Base-by-base conservation (phyloP, 2,888 invertebrate species). In the Julus scanicus region DNA sequence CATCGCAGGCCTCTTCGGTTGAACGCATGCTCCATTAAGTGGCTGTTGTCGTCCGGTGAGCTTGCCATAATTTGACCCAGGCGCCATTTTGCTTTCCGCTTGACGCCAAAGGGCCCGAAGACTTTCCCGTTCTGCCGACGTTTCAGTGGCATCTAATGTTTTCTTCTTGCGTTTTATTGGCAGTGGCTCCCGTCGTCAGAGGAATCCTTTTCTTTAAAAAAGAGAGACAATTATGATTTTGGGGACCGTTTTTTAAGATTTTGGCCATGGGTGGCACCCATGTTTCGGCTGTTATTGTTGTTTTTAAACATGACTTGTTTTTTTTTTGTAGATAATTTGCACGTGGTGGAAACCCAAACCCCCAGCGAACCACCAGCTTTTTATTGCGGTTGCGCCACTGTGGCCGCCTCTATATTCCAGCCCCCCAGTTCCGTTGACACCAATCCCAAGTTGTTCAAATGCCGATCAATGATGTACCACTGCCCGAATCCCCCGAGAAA, bases 211-310 rank as follows among this genome's bases (percentile, higher is more conserved):
- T 63, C 63, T n/a, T 63, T 63, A 20, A 63, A n/a, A n/a, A 63
- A 63, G 63, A 63, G 63, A 63, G 63, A 20, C 63, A 4, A 63
- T 63, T 20, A 20, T 20, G 63, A 20, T 63, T 63, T 5, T 20
- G n/a, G 63, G 63, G 63, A 63, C 63, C 63, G 63, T 63, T 63
- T 63, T 57, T 63, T 63, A 63, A 63, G 63, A 20, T 63, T 63
- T 63, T 15, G 63, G n/a, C 57, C 63, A 63, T 63, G 63, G 63
- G n/a, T 63, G 63, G 3, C 15, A 15, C 20, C 63, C n/a, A 20
- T 20, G n/a, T 63, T 63, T 63, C 20, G n/a, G n/a, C 63, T n/a
- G n/a, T 63, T 63, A 63, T 63, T 15, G 63, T 63, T 63, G 63
- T 63, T 63, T 63, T 63, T 63, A 53, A 63, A 63, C 63, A 20